Percentiles rank a stretch among this genome's conserved stretches.
These are phyloP conservation scores for Drosophila kohkoa DNA, from an alignment of 1,140 invertebrate genomes.

Conservation along the genomic window DNA sequence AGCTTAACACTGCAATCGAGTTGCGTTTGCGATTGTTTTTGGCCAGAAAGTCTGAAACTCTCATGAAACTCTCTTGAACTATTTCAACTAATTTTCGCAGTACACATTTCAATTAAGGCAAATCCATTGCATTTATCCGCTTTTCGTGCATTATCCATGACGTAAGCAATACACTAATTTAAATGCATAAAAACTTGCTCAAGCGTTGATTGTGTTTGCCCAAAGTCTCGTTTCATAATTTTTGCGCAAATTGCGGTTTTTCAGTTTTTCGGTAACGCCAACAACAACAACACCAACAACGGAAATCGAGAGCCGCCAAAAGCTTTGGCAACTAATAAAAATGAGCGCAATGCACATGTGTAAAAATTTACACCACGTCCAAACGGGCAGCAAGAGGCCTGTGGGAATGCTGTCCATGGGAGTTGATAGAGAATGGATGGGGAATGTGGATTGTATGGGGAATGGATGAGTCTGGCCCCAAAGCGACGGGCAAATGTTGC, in stretches of 20 bases:
- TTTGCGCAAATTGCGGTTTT: conserved; percentile 82
- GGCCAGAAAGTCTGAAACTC: not conserved
- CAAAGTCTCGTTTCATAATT: conserved; percentile 81
- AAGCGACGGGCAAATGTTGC: conserved; percentile 32
- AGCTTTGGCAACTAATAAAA: conserved; percentile 52
- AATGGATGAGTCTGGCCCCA: conserved; percentile 25
- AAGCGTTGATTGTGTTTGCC: conserved; percentile 75
- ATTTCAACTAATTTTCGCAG: not conserved
- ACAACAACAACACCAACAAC: conserved; percentile 44
- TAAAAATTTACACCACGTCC: conserved; percentile 75
- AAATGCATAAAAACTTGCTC: conserved; percentile 75
- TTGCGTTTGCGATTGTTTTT: not conserved
- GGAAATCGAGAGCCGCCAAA: conserved; percentile 27
- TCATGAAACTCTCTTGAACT: not conserved
- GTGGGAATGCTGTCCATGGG: conserved; percentile 3
- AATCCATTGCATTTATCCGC: conserved; percentile 48
- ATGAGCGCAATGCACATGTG: conserved; percentile 68
- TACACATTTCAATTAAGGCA: conserved; percentile 41
- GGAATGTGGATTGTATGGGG: not conserved
- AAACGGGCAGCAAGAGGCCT: conserved; percentile 7
- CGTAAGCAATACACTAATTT: conserved; percentile 63
- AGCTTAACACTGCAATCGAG: conserved; percentile 16
- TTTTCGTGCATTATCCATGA: conserved; percentile 9
- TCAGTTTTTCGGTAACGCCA: conserved; percentile 58
- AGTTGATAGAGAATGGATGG: no score